phyloP scores from a whole-genome alignment of 1,140 invertebrate species.

The Chlorops oryzae region DNA sequence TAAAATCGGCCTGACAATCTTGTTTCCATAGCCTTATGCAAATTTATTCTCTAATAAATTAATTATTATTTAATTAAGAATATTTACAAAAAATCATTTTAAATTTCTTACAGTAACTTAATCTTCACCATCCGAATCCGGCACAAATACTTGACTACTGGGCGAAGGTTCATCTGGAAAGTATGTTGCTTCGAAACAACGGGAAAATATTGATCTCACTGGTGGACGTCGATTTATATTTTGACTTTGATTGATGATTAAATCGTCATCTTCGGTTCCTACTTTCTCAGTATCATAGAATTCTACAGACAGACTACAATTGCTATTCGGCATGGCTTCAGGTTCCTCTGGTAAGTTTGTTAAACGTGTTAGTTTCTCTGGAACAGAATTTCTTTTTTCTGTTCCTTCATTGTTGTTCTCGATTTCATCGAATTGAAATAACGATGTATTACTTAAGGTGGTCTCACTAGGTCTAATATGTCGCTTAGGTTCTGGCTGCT shows the following conservation, averaged over 20 bases:
- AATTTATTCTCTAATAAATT: too few relatives aligned
- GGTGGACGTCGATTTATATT: conserved; percentile 9
- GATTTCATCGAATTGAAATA: conserved; percentile 12
- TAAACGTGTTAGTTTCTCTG: neutral
- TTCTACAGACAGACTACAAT: conserved; percentile 1
- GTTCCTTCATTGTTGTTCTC: neutral
- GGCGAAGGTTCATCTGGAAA: conserved; percentile 51
- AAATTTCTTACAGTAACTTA: too few relatives aligned
- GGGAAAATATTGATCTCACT: conserved; percentile 53
- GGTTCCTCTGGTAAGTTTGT: neutral
- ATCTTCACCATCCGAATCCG: conserved; percentile 57
- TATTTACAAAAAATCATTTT: too few relatives aligned
- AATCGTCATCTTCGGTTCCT: conserved; percentile 24
- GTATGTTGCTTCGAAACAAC: conserved; percentile 64
- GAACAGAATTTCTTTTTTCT: neutral
- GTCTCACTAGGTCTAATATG: conserved; percentile 9
- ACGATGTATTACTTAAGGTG: conserved; percentile 13
- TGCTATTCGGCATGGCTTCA: neutral
- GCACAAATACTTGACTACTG: conserved; percentile 53
- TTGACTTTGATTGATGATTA: conserved; percentile 34
- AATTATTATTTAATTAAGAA: too few relatives aligned
- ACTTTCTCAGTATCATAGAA: conserved; percentile 1
- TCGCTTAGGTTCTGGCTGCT: neutral
- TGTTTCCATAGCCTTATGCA: too few relatives aligned
- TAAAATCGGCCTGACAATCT: too few relatives aligned